Base-by-base conservation (phyloP, 2,888 invertebrate species). In the Alitta virens region DNA sequence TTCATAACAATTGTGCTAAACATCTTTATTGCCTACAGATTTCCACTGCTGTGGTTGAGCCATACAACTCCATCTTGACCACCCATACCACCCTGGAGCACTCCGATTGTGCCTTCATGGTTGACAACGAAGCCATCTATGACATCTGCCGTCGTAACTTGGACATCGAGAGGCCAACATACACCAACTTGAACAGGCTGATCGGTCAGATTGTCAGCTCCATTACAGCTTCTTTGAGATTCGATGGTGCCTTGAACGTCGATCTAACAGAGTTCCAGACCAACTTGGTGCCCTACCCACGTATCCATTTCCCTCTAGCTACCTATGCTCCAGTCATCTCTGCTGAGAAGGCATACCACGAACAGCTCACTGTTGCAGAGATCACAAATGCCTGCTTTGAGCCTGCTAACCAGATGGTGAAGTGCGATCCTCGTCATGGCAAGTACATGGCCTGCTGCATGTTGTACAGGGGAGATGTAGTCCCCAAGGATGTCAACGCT, bases 21-120 rank as follows among this genome's bases (percentile, higher is more conserved):
- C n/a, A n/a, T n/a, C n/a, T n/a, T n/a, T n/a, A n/a, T n/a, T n/a
- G n/a, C n/a, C n/a, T n/a, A n/a, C n/a, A n/a, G n/a, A 33, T 33
- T 7, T 33, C 33, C 33, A 33, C 33, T 33, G 33, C 33, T 33
- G 33, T 33, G 5, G 33, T 33, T 33, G 33, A 33, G 33, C 33
- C 33, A 5, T 33, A 33, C 33, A 33, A 33, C 33, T 33, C 33
- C 33, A 33, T 33, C 33, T 12, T 33, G 33, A 33, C 33, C 33
- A 33, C 33, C 12, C 33, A 33, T 12, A 33, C 33, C 5, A 33
- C 33, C 33, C 12, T 33, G 12, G 33, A 33, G 33, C 94, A 94
- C 84, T 92, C 92, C 0, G 94, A 95, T 85, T 95, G 94, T 83
- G 93, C 94, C 55, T 74, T 75, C 63, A 91, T 94, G 66, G 92